phyloP scores from a whole-genome alignment of 1,140 invertebrate genomes.

The Armadillidium nasatum region DNA sequence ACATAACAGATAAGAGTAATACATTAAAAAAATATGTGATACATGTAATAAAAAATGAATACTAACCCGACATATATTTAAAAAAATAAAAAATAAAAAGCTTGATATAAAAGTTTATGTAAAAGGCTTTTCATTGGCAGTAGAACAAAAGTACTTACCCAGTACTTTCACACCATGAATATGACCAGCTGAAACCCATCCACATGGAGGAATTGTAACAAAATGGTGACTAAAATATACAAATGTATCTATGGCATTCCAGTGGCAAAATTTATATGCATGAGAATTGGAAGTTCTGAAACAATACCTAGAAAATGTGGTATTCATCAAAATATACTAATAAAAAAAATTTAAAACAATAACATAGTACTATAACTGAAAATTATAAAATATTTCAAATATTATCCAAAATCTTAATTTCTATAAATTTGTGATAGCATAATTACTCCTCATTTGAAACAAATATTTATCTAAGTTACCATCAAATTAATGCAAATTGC shows the following conservation, averaged over 20 bases:
- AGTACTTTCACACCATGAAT: slow-evolving; percentile 76
- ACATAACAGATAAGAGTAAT: not conserved
- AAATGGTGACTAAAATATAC: slow-evolving; percentile 95
- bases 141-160: slow-evolving; percentile 11
- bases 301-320: slow-evolving; percentile 25
- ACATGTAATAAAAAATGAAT: not conserved
- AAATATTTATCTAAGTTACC: too few relatives aligned
- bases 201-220: slow-evolving; percentile 85
- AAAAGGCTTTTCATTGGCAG: too few relatives aligned
- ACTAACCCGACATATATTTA: not conserved
- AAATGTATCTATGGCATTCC: slow-evolving; percentile 86
- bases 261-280: slow-evolving; percentile 80
- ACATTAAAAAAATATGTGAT: not conserved
- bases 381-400: too few relatives aligned
- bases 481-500: too few relatives aligned
- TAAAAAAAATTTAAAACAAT: too few relatives aligned
- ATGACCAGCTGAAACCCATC: slow-evolving; percentile 91
- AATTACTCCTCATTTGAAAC: too few relatives aligned
- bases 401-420: too few relatives aligned
- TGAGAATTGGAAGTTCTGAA: slow-evolving; percentile 61
- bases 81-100: not conserved
- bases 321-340: too few relatives aligned
- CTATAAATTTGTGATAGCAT: too few relatives aligned
- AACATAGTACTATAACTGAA: too few relatives aligned
- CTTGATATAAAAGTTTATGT: too few relatives aligned